Conservation (phyloP, 2,797 vertebrate genomes). For the Hyperoplus lanceolatus region DNA sequence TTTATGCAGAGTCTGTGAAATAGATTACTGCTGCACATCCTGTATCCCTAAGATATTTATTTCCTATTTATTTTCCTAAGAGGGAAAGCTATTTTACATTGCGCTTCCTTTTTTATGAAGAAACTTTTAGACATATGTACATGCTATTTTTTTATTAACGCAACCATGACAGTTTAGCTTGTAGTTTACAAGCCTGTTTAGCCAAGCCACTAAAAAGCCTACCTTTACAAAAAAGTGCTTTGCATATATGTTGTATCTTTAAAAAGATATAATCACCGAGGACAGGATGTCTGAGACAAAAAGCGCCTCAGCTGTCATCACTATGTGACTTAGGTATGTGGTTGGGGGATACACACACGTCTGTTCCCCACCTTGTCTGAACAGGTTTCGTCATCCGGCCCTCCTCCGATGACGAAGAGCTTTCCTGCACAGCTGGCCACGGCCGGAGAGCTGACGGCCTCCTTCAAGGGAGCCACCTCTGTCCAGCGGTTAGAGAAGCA, state of each 20-base stretch:
- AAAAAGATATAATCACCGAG: slow-evolving; percentile 33
- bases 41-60: neutral
- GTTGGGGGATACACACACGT: slow-evolving; percentile 20
- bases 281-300: slow-evolving; percentile 13
- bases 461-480: slow-evolving; percentile 95
- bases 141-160: neutral
- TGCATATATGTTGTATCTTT: neutral
- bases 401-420: slow-evolving; percentile 96
- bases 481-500: slow-evolving; percentile 99
- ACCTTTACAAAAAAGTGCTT: slow-evolving; percentile 3
- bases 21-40: slow-evolving; percentile 1
- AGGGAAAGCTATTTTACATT: too few species aligned
- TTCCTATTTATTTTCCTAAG: neutral
- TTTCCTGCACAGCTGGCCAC: slow-evolving; percentile 95
- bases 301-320: slow-evolving; percentile 18
- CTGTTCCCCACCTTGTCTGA: slow-evolving; percentile 93
- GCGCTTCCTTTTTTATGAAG: neutral
- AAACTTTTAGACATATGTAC: neutral
- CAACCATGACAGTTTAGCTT: neutral
- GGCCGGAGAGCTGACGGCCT: slow-evolving; percentile 96
- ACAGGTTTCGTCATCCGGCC: slow-evolving; percentile 95
- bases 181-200: neutral
- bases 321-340: slow-evolving; percentile 25
- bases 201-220: neutral
- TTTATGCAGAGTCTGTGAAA: slow-evolving; percentile 4